phyloP scores from a whole-genome alignment of 37 sponge, comb jelly and placozoan species.

The Tethya wilhelma region DNA sequence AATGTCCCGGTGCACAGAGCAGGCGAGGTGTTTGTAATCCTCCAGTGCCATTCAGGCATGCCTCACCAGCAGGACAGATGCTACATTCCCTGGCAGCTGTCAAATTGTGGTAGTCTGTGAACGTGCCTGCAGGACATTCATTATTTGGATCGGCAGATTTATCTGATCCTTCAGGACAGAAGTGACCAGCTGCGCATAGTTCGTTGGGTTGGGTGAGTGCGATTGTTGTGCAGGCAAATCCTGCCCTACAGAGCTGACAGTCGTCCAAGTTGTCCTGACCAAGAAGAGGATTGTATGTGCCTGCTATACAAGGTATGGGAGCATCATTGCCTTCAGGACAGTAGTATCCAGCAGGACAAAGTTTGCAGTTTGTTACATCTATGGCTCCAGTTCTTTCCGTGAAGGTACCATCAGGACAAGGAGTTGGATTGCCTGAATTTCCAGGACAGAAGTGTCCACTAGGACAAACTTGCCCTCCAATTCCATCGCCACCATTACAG shows the following conservation, averaged over 20 bases:
- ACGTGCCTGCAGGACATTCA: conserved; percentile 6
- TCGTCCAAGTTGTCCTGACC: conserved; percentile 11
- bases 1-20: not conserved
- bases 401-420: conserved; percentile 23
- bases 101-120: conserved; percentile 13
- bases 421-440: not conserved
- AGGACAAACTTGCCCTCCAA: conserved; percentile 14
- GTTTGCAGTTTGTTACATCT: not conserved
- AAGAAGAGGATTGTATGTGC: conserved; percentile 6
- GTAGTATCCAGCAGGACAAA: conserved; percentile 16
- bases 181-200: conserved; percentile 14
- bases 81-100: not conserved
- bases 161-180: conserved; percentile 15
- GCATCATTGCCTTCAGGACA: not conserved
- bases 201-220: conserved; percentile 13
- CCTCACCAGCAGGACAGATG: not conserved
- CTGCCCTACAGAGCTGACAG: conserved; percentile 14
- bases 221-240: conserved; percentile 4
- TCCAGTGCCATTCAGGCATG: conserved; percentile 3
- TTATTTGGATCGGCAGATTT: not conserved
- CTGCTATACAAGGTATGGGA: not conserved
- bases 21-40: not conserved
- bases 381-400: not conserved
- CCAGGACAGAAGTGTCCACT: conserved; percentile 10
- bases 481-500: conserved; percentile 19